phyloP scores from a whole-genome alignment of 1,140 invertebrate genomes.

The Drosophila pallidifrons region DNA sequence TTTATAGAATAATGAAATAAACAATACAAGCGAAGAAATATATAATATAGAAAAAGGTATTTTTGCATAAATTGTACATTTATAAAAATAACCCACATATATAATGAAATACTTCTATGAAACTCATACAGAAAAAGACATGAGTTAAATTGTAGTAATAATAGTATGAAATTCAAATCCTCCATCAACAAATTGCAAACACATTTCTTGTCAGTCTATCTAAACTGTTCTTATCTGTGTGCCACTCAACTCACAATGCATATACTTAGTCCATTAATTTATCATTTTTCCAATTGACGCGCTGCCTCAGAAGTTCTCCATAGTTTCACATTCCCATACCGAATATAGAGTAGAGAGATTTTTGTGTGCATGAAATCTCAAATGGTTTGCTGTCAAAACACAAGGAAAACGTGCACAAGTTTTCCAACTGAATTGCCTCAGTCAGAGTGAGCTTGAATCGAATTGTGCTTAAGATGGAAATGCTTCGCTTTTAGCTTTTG shows the following conservation, averaged over 20 bases:
- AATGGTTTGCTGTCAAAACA: conserved; percentile 53
- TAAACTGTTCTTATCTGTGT: neutral
- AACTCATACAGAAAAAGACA: no score
- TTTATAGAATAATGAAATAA: no score
- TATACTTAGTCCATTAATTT: conserved; percentile 19
- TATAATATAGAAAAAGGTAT: no score
- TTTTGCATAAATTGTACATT: no score
- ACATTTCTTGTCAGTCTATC: neutral
- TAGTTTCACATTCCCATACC: neutral
- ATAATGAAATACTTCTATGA: no score
- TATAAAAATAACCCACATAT: no score
- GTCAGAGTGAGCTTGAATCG: conserved; percentile 7
- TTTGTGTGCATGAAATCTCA: conserved; percentile 34
- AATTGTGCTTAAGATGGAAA: conserved; percentile 46
- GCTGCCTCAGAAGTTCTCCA: conserved; percentile 14
- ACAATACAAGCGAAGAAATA: no score
- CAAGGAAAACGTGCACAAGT: conserved; percentile 35
- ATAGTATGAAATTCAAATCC: no score
- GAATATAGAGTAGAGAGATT: neutral
- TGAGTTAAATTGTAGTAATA: no score
- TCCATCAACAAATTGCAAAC: no score
- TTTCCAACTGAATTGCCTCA: conserved; percentile 23
- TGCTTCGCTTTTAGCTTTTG: neutral
- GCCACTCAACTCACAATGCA: neutral
- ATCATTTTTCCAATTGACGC: conserved; percentile 23